Base-by-base conservation (phyloP, 2,113 vertebrate species). In the Turdus rufiventris region DNA sequence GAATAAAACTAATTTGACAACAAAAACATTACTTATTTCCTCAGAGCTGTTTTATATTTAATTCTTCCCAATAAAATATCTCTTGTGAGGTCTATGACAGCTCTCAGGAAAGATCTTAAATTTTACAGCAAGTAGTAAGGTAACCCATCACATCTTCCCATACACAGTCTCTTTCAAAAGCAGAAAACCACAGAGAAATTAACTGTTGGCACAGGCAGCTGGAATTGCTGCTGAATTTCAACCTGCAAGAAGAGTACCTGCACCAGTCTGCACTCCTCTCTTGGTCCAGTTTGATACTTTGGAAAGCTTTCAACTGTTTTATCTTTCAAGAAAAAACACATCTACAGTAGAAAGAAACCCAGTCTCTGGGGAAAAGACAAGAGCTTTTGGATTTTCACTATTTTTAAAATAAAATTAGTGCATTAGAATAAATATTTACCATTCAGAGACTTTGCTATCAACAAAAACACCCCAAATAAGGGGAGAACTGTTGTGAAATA, bases 1-100 rank as follows among this genome's bases (percentile, higher is more conserved):
- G 9, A 89, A 91, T 92, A 89, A 92, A 84, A 60, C 45, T 72
- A 83, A 92, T 92, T 73, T 84, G 74, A 73, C 66, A 94, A 91
- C 25, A 88, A 80, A 90, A 80, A 12, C 0, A 10, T 40, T 42
- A 65, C 34, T 83, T 77, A 84, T 54, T 89, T 67, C 73, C 72
- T 94, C 68, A 78, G 53, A 68, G 19, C 19, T 45, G 28, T 57
- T 87, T 45, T 65, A 23, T 51, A 63, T 87, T 81, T 85, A 67
- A 72, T 85, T 89, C 43, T 87, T 80, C 33, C 38, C 51, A 48
- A 38, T 62, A 74, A 94, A 89, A n/a, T 77, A 36, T 45, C 62
- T 87, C 31, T 36, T 17, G 61, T 19, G 56, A 95, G 26, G 43
- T 81, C 62, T 51, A 4, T 21, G 48, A 48, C 45, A 94, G 13